These are phyloP conservation scores for Plemyria rubiginata DNA, from an alignment of 2,888 invertebrate genomes.

Conservation along the genomic window DNA sequence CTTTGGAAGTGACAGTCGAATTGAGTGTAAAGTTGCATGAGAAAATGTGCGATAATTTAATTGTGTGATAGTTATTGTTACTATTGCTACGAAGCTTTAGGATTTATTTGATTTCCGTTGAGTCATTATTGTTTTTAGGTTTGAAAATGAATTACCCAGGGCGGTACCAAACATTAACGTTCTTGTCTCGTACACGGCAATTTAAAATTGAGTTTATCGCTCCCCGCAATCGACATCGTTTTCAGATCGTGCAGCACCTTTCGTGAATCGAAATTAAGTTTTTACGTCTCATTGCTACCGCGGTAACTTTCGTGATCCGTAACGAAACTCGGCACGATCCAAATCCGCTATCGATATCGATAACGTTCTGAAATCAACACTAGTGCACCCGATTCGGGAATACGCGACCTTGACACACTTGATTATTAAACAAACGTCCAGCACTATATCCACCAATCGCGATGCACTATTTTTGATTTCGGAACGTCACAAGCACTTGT, in stretches of 20 bases:
- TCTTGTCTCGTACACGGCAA: slow-evolving; percentile 26
- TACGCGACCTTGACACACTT: slow-evolving; percentile 36
- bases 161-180: background rate
- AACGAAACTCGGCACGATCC: slow-evolving; percentile 24
- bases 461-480: slow-evolving; percentile 69
- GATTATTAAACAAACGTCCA: slow-evolving; percentile 29
- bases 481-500: slow-evolving; percentile 74
- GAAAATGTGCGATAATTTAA: background rate
- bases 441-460: slow-evolving; percentile 43
- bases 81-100: background rate
- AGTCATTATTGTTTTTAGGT: background rate
- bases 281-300: slow-evolving; percentile 22
- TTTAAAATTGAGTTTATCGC: slow-evolving; percentile 39
- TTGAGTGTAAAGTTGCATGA: background rate
- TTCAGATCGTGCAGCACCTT: slow-evolving; percentile 38
- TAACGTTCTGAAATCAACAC: slow-evolving; percentile 47
- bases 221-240: slow-evolving; percentile 31
- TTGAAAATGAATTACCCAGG: background rate
- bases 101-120: background rate
- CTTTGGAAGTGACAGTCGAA: background rate
- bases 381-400: slow-evolving; percentile 41
- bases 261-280: slow-evolving; percentile 35
- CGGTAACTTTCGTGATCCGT: slow-evolving; percentile 24
- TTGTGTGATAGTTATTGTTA: background rate
- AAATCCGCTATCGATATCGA: slow-evolving; percentile 31